Percentiles rank a stretch among this genome's conserved stretches.
Conservation (phyloP, 2,113 vertebrate species). For the Rousettus leschenaultii region DNA sequence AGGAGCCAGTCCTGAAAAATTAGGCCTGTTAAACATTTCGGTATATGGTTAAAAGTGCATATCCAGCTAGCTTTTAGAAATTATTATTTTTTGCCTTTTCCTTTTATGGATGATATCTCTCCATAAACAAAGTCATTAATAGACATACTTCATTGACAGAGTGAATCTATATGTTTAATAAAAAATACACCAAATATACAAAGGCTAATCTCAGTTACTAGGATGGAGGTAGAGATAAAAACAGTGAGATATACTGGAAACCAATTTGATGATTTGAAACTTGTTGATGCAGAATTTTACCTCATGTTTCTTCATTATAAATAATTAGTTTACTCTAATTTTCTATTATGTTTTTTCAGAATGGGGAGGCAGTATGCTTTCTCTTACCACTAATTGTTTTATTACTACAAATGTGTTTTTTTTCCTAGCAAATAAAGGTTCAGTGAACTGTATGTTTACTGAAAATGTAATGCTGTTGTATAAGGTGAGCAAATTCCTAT, state of each 20-base stretch:
- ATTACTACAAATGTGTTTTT: neutral
- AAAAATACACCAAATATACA: neutral
- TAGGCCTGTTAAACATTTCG: conserved; percentile 16
- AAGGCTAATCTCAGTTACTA: neutral
- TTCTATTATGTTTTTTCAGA: neutral
- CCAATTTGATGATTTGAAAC: neutral
- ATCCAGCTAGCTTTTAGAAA: neutral
- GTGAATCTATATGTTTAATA: neutral
- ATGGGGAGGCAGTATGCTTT: neutral
- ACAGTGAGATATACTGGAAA: neutral
- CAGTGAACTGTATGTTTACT: neutral
- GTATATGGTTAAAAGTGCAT: neutral
- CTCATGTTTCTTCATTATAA: neutral
- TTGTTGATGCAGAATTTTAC: neutral
- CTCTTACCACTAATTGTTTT: neutral
- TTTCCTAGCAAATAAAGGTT: neutral
- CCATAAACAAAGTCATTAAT: conserved; percentile 26
- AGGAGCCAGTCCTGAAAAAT: neutral
- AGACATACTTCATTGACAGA: neutral
- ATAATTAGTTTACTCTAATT: neutral
- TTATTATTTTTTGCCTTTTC: neutral
- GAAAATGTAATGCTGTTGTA: neutral
- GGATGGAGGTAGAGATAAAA: neutral
- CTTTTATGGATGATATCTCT: neutral
- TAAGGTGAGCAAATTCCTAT: neutral